Evolutionary conservation across 2,797 vertebrate species (phyloP), one percentile per base, ranked within the genome.

Genomic region (Neopelma chrysocephalum): DNA sequence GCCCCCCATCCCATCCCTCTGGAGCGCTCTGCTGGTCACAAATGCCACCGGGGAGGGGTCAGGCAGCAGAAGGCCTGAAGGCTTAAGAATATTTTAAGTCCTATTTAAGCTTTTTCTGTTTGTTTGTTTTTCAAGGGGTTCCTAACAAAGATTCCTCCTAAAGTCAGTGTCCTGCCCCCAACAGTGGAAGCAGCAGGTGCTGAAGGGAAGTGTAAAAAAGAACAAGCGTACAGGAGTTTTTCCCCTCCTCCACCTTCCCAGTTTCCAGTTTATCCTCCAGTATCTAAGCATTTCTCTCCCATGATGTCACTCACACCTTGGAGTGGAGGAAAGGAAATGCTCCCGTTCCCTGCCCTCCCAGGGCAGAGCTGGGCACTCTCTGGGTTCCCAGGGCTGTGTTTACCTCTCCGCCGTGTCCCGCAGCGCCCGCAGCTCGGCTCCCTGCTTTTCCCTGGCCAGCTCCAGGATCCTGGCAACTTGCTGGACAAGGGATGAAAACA

Each of bases 391-490:
- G 45, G 10, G 29, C 16, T 0, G 0, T 12, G 9, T 13, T 47
- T 97, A 99, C 99, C 96, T 99, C 95, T 99, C 98, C 0, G 96
- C 97, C 0, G 93, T 87, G 53, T 98, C 98, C 91, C 98, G 99
- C 94, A 99, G 97, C 15, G 95, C 96, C 97, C 98, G 99, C 96
- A 98, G 95, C 96, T 99, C 99, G 13, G 96, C 97, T 56, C 94
- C 64, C 94, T 99, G 99, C 96, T 93, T 99, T 96, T 99, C 99
- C 76, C 97, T 98, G 93, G 99, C 99, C 88, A 99, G 97, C 96
- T 99, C 99, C 96, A 98, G 93, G 95, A 99, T 98, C 97, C 98
- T 99, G 95, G 98, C 57, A 71, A 98, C 98, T 97, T 98, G 98
- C 99, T 99, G 98, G 90, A 77, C 29, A 38, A 71, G 64, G 65